Evolutionary conservation across 2,888 invertebrate species (phyloP).

Genomic region (Acrocyrtus sp.): DNA sequence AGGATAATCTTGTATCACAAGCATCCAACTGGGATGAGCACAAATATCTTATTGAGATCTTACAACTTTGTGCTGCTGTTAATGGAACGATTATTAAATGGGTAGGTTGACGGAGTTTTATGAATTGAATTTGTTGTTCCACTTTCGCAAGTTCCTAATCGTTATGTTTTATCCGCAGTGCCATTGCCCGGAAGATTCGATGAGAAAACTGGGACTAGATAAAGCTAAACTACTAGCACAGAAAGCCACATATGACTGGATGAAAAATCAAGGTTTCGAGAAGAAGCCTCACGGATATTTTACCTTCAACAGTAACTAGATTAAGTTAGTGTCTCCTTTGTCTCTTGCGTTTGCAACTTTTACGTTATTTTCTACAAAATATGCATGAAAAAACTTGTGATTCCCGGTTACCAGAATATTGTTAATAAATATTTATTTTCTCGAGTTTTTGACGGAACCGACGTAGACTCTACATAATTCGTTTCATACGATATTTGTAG

Average conservation of each 20-base stretch:
- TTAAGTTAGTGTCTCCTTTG: background rate
- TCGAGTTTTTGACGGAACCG: too few species aligned
- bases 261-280: background rate
- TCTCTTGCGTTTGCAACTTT: too few species aligned
- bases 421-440: too few species aligned
- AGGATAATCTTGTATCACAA: slow-evolving; percentile 7
- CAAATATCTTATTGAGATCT: slow-evolving; percentile 48
- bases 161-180: slow-evolving; percentile 18
- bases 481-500: too few species aligned
- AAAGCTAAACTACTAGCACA: slow-evolving; percentile 32
- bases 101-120: slow-evolving; percentile 31
- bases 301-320: background rate
- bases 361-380: too few species aligned
- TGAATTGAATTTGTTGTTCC: background rate
- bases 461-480: too few species aligned
- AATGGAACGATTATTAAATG: slow-evolving; percentile 49
- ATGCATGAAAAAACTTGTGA: too few species aligned
- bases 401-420: too few species aligned
- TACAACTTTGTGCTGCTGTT: slow-evolving; percentile 21
- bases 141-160: background rate
- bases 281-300: slow-evolving; percentile 16
- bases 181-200: slow-evolving; percentile 6
- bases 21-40: slow-evolving; percentile 51
- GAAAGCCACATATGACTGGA: slow-evolving; percentile 14
- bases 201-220: slow-evolving; percentile 6